Percentiles rank a stretch among this genome's conserved stretches.
phyloP scores from a whole-genome alignment of 2,113 vertebrate species.

The Gymnocephalus cernua region DNA sequence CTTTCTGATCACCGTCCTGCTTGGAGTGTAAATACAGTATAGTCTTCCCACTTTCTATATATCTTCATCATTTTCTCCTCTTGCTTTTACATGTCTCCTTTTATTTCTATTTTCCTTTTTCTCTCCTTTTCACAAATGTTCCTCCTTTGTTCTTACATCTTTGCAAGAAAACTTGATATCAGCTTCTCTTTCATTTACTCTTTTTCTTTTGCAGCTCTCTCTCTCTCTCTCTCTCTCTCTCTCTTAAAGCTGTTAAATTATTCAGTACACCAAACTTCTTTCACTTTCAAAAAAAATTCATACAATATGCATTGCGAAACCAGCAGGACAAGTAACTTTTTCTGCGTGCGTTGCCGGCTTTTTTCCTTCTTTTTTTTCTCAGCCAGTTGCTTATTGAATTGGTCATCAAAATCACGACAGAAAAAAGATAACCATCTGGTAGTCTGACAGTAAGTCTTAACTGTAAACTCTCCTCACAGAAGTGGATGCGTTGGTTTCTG shows the following conservation, averaged over 20 bases:
- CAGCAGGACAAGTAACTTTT: slow-evolving; percentile 21
- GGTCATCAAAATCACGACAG: not conserved
- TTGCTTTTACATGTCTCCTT: not conserved
- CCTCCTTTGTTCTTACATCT: not conserved
- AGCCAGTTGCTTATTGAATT: not conserved
- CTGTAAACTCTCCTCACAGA: not conserved
- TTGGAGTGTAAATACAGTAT: slow-evolving; percentile 26
- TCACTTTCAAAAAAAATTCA: slow-evolving; percentile 40
- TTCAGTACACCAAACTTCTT: slow-evolving; percentile 34
- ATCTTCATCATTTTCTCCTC: not conserved
- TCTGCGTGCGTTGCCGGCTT: not conserved
- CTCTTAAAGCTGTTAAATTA: slow-evolving; percentile 31
- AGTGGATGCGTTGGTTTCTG: not conserved
- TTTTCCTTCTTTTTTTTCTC: not conserved
- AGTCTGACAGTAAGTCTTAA: not conserved
- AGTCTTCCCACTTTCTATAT: not conserved
- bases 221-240: not conserved
- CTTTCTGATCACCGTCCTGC: slow-evolving; percentile 34
- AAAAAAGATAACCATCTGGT: slow-evolving; percentile 10
- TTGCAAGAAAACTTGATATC: slow-evolving; percentile 15
- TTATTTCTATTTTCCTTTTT: slow-evolving; percentile 4
- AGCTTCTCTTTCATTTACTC: not conserved
- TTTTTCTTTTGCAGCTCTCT: not conserved
- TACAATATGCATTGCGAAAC: slow-evolving; percentile 44
- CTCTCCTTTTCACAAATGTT: not conserved